Conservation (phyloP, 1,140 invertebrate genomes). For the Ostrea denselamellosa region DNA sequence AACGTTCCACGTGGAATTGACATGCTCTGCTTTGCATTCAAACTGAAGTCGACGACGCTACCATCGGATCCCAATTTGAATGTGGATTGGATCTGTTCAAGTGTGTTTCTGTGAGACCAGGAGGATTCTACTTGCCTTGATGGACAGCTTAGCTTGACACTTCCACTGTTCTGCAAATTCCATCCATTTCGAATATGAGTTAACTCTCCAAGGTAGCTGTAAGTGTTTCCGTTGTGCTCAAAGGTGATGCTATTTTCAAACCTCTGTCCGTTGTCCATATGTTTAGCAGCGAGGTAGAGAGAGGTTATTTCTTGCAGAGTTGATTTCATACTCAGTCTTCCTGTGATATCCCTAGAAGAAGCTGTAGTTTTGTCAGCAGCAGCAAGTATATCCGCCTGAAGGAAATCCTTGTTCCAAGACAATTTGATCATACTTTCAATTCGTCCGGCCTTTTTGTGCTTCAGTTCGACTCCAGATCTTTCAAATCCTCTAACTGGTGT, state of each 20-base stretch:
- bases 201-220: slow-evolving; percentile 40
- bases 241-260: slow-evolving; percentile 33
- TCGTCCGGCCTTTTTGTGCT: slow-evolving; percentile 3
- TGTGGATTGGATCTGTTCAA: neutral
- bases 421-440: slow-evolving; percentile 33
- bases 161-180: slow-evolving; percentile 44
- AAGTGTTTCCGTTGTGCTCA: slow-evolving; percentile 40
- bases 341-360: neutral
- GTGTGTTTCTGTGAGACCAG: slow-evolving; percentile 48
- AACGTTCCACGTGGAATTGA: slow-evolving; percentile 24
- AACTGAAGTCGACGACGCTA: neutral
- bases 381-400: slow-evolving; percentile 46
- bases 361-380: neutral
- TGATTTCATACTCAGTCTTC: slow-evolving; percentile 34
- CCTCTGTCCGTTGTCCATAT: slow-evolving; percentile 11
- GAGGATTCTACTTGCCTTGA: neutral
- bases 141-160: neutral
- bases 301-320: slow-evolving; percentile 8
- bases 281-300: slow-evolving; percentile 12
- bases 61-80: neutral
- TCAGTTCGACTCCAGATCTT: slow-evolving; percentile 37
- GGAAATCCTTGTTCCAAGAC: slow-evolving; percentile 16
- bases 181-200: slow-evolving; percentile 43
- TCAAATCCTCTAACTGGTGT: slow-evolving; percentile 44
- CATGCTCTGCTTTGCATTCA: slow-evolving; percentile 47